Conservation (phyloP, 2,113 vertebrate genomes). For the Serilophus lunatus region DNA sequence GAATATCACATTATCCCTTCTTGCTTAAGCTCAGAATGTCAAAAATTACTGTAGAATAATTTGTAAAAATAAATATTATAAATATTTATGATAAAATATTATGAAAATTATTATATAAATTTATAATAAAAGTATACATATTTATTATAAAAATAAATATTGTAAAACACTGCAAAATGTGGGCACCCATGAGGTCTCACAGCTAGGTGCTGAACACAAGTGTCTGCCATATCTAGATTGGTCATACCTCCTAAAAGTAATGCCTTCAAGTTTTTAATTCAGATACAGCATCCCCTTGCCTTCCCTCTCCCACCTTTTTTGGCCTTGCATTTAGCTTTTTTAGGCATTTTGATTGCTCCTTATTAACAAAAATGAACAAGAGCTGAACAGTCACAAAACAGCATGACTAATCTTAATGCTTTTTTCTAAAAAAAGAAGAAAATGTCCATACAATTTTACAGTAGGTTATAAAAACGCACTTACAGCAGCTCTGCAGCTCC, state of each 20-base stretch:
- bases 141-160: too few relatives aligned
- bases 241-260: background rate
- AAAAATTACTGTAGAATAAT: background rate
- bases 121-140: too few relatives aligned
- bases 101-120: too few relatives aligned
- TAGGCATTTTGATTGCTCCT: background rate
- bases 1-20: background rate
- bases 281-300: background rate
- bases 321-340: background rate
- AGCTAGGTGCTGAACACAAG: background rate
- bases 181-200: accelerated
- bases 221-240: background rate
- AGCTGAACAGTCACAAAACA: background rate
- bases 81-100: too few relatives aligned
- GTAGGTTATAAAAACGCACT: background rate
- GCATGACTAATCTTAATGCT: slow-evolving; percentile 6
- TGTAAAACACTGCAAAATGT: background rate
- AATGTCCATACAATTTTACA: slow-evolving; percentile 6
- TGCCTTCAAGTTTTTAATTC: background rate
- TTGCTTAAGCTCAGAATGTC: background rate
- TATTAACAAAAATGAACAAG: slow-evolving; percentile 14
- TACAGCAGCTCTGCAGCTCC: slow-evolving; percentile 21
- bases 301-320: background rate
- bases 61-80: too few relatives aligned
- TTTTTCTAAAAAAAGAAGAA: background rate